Evolutionary conservation across 2,888 invertebrate genomes (phyloP), one percentile per base, ranked within the genome.

Genomic region (Tromatobia lineatoria): DNA sequence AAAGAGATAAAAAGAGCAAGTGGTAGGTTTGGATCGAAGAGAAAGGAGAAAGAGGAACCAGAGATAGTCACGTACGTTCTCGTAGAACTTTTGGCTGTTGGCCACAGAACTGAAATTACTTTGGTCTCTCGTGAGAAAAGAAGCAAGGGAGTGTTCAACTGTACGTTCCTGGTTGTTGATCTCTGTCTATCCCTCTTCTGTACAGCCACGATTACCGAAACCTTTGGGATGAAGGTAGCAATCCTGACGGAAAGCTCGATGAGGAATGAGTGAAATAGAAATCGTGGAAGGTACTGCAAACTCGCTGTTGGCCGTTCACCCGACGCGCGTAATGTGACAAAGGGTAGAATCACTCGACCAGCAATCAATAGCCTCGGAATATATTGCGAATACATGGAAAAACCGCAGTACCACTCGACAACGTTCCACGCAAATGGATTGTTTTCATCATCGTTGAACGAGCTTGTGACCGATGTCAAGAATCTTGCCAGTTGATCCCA

Each of bases 51-150:
- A 18, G 59, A 73, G 38, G 59, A 59, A 20, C 59, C n/a, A 13
- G 10, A 59, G 11, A 25, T 66, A 59, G 73, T 73, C 73, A 73
- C 73, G 59, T 73, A 73, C 45, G 42, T 73, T 13, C 18, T 59
- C 73, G 59, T 23, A 29, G 45, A 47, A 59, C 59, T 73, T 45
- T 61, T 73, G 73, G 73, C 47, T 42, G 47, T 73, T 29, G 57
- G 59, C 73, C 73, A 73, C 73, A 13, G 29, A 47, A 59, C 45
- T 29, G 59, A 73, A 73, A 73, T 73, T 73, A 73, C 73, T 73
- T 59, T 59, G 59, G 73, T 59, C 45, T 73, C 59, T 59, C 29
- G 73, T 73, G 59, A 25, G 45, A 50, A 59, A 71, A 42, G 42
- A 11, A 45, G 18, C 45, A 45, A 59, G 73, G 29, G 38, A 47